A percentile compares a stretch with the other conserved stretches of the same genome.
Evolutionary conservation across 2,797 vertebrate genomes (phyloP).

Genomic region (Lithobates pipiens): DNA sequence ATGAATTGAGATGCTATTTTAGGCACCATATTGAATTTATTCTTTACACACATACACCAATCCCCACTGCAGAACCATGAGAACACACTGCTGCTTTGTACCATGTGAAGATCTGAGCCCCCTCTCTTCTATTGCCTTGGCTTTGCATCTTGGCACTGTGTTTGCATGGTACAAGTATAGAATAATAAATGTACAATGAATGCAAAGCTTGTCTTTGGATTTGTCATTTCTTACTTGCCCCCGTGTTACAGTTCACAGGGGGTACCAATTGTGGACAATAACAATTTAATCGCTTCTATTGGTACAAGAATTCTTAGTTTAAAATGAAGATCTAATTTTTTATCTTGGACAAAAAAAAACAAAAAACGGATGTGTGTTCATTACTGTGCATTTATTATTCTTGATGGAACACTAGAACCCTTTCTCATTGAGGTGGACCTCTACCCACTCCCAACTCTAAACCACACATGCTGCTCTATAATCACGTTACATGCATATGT

Average conservation of each 20-base stretch:
- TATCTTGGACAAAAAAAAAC: too few species aligned
- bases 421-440: too few species aligned
- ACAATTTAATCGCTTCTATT: background rate
- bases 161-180: conserved; percentile 3
- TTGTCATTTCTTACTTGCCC: conserved; percentile 17
- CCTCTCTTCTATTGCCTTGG: background rate
- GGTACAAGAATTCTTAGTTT: background rate
- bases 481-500: too few species aligned
- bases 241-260: background rate
- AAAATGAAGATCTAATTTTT: background rate
- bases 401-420: too few species aligned
- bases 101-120: background rate
- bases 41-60: background rate
- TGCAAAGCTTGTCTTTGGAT: conserved; percentile 25
- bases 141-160: conserved; percentile 29
- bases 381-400: too few species aligned
- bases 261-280: background rate
- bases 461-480: too few species aligned
- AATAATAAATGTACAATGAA: conserved; percentile 34
- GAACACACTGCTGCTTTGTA: background rate
- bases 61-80: background rate
- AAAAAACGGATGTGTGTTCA: too few species aligned
- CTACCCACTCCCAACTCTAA: too few species aligned
- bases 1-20: too few species aligned
- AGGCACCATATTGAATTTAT: background rate